Conservation (phyloP, 2,888 invertebrate species). For the Idaea biselata region DNA sequence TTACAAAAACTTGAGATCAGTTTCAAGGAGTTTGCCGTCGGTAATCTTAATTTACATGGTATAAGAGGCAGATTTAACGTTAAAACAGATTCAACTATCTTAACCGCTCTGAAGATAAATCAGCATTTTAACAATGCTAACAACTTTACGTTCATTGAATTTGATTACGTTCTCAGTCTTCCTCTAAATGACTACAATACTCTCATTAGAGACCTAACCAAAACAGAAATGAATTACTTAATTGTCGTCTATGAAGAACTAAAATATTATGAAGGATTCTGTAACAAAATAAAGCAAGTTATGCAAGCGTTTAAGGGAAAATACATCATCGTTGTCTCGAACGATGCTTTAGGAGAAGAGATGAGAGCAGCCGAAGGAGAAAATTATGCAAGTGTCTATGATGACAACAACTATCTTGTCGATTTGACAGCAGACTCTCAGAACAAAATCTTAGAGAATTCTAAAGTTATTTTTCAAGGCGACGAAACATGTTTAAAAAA, state of each 20-base stretch:
- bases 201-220: slow-evolving; percentile 35
- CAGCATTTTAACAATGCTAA: slow-evolving; percentile 29
- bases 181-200: slow-evolving; percentile 36
- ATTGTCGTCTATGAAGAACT: slow-evolving; percentile 37
- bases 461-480: slow-evolving; percentile 37
- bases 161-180: slow-evolving; percentile 38
- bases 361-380: slow-evolving; percentile 16
- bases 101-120: slow-evolving; percentile 39
- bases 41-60: slow-evolving; percentile 27
- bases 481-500: slow-evolving; percentile 27
- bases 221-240: slow-evolving; percentile 30
- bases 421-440: slow-evolving; percentile 33
- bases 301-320: slow-evolving; percentile 26
- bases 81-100: slow-evolving; percentile 29
- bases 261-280: slow-evolving; percentile 25
- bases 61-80: slow-evolving; percentile 29
- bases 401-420: slow-evolving; percentile 28
- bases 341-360: slow-evolving; percentile 24
- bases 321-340: slow-evolving; percentile 34
- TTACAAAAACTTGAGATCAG: slow-evolving; percentile 35
- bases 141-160: slow-evolving; percentile 36
- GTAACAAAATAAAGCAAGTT: slow-evolving; percentile 34
- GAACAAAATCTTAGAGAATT: slow-evolving; percentile 28
- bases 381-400: slow-evolving; percentile 22
- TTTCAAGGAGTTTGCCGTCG: slow-evolving; percentile 29